Evolutionary conservation across 1,140 invertebrate genomes (phyloP).

Genomic region (Saccostrea echinata): DNA sequence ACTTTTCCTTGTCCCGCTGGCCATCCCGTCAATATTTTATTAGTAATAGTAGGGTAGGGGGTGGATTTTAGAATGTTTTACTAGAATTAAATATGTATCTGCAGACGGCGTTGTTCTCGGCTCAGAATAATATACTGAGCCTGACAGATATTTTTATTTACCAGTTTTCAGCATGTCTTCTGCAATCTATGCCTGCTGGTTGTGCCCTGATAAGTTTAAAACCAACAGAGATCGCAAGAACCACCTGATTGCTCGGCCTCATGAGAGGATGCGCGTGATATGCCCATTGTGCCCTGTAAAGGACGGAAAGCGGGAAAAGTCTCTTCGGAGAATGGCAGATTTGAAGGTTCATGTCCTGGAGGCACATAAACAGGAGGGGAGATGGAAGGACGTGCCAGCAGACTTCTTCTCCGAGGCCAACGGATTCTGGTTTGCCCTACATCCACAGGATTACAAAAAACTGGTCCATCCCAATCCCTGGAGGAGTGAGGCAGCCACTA

Average conservation of each 20-base stretch:
- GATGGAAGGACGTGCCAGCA: not conserved
- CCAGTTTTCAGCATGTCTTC: too few relatives aligned
- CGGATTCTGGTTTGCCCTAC: not conserved
- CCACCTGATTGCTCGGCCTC: not conserved
- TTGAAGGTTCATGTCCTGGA: not conserved
- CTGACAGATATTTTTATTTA: too few relatives aligned
- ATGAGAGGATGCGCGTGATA: slow-evolving; percentile 6
- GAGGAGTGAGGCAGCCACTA: not conserved
- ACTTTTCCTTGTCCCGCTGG: too few relatives aligned
- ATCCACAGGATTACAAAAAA: slow-evolving; percentile 3
- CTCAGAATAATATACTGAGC: too few relatives aligned
- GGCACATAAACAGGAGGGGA: not conserved
- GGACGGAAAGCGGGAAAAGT: slow-evolving; percentile 24
- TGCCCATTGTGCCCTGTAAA: slow-evolving; percentile 7
- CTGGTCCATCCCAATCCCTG: not conserved
- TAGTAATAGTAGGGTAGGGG: too few relatives aligned
- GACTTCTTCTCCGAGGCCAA: slow-evolving; percentile 28
- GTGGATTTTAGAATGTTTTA: too few relatives aligned
- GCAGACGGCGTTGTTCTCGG: too few relatives aligned
- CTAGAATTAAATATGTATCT: too few relatives aligned
- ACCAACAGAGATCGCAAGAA: slow-evolving; percentile 35
- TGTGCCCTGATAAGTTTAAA: slow-evolving; percentile 8
- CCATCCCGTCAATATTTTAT: too few relatives aligned
- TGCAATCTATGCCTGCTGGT: not conserved
- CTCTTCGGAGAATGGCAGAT: not conserved